A percentile compares a stretch with the other conserved stretches of the same genome.
Conservation (phyloP, 2,113 vertebrate genomes). For the Oriolus oriolus region DNA sequence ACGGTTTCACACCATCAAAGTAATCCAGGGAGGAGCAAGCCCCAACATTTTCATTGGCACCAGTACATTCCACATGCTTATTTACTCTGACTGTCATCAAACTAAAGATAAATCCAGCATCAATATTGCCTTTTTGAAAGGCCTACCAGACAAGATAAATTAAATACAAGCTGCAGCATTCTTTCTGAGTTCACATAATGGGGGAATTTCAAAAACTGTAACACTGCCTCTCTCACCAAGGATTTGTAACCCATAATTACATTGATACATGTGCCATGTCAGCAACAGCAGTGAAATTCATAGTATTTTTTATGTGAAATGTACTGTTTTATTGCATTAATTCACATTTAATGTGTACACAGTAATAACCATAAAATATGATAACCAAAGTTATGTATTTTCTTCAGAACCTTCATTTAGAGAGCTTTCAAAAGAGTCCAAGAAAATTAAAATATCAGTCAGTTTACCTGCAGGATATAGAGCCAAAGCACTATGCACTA, state of each 20-base stretch:
- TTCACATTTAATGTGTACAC: conserved; percentile 82
- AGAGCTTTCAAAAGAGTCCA: conserved; percentile 69
- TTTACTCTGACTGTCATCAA: conserved; percentile 30
- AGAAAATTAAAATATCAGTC: conserved; percentile 78
- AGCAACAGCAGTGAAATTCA: conserved; percentile 77
- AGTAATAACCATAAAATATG: conserved; percentile 80
- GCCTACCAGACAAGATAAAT: conserved; percentile 22
- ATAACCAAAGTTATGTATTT: conserved; percentile 78
- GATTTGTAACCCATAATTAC: conserved; percentile 77
- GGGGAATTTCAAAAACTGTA: conserved; percentile 59
- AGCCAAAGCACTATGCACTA: conserved; percentile 40
- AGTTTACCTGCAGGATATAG: conserved; percentile 75
- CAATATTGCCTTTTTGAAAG: conserved; percentile 46
- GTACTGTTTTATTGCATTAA: conserved; percentile 80
- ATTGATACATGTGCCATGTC: conserved; percentile 76
- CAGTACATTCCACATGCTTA: not conserved
- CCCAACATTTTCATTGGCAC: not conserved
- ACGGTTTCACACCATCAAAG: not conserved
- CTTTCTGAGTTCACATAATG: conserved; percentile 59
- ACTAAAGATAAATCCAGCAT: conserved; percentile 26
- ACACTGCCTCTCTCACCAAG: conserved; percentile 44
- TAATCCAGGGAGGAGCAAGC: not conserved
- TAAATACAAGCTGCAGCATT: conserved; percentile 33
- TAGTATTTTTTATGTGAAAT: conserved; percentile 79
- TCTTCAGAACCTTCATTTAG: conserved; percentile 78